phyloP scores from a whole-genome alignment of 2,888 invertebrate species.

The Clistopyga incitator region DNA sequence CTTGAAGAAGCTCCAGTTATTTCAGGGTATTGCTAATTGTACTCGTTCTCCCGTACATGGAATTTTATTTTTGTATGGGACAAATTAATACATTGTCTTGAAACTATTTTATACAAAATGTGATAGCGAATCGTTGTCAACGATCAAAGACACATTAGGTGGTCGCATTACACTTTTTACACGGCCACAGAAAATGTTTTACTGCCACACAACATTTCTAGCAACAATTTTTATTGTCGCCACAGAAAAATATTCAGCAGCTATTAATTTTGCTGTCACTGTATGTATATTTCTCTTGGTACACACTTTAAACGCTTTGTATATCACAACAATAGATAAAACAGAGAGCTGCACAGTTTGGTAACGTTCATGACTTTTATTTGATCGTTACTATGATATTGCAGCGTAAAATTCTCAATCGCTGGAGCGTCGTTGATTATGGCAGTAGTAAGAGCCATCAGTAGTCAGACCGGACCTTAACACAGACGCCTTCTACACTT shows the following conservation, averaged over 20 bases:
- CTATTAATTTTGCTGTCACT: background rate
- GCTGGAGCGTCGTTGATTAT: background rate
- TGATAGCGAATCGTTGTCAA: too few species aligned
- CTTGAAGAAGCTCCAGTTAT: constrained; percentile 12
- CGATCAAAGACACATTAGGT: too few species aligned
- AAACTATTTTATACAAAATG: too few species aligned
- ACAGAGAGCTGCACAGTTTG: too few species aligned
- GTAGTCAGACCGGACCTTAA: background rate
- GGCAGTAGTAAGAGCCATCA: background rate
- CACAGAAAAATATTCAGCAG: background rate
- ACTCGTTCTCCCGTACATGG: background rate
- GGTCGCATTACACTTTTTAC: too few species aligned
- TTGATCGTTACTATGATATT: background rate
- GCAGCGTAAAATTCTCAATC: background rate
- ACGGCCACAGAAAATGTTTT: too few species aligned
- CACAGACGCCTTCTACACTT: background rate
- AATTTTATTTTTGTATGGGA: background rate
- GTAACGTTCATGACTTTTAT: too few species aligned
- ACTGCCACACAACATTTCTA: too few species aligned
- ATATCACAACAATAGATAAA: too few species aligned
- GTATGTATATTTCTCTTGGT: background rate
- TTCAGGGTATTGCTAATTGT: constrained; percentile 3
- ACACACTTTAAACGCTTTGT: too few species aligned
- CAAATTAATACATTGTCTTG: too few species aligned
- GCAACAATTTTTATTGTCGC: too few species aligned